A percentile compares a stretch with the other conserved stretches of the same genome.
Evolutionary conservation across 2,113 vertebrate genomes (phyloP).

Genomic region (Grus americana): DNA sequence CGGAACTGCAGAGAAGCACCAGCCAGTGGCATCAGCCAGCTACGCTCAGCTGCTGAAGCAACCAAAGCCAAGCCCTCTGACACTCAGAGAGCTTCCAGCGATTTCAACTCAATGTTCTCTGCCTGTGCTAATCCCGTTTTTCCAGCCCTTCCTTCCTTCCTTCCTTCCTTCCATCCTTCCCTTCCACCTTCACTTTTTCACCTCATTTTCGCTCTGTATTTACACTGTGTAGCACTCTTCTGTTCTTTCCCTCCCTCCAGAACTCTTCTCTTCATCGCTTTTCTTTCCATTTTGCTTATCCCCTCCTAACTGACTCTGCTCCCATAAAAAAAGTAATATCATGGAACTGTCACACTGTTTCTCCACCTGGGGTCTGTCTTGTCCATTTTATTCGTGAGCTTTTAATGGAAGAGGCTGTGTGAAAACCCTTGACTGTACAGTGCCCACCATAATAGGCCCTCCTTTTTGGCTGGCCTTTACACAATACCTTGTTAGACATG

Average conservation of each 20-base stretch:
- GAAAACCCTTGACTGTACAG: not conserved
- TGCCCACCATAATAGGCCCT: not conserved
- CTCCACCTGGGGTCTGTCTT: conserved; percentile 52
- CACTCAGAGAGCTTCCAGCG: not conserved
- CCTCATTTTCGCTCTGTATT: not conserved
- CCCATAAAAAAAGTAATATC: not conserved
- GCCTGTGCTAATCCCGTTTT: not conserved
- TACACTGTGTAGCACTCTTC: not conserved
- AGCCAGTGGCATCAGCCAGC: not conserved
- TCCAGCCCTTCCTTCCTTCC: not conserved
- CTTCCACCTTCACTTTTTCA: not conserved
- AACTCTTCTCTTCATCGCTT: not conserved
- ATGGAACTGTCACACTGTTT: conserved; percentile 7
- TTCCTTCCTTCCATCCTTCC: not conserved
- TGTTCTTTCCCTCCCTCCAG: not conserved
- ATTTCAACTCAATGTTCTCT: not conserved
- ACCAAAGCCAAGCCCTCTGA: not conserved
- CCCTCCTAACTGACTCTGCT: not conserved
- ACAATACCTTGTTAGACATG: not conserved
- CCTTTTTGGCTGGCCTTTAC: not conserved
- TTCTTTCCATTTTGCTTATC: not conserved
- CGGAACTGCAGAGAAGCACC: not conserved
- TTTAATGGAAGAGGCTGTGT: not conserved
- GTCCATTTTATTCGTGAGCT: conserved; percentile 12
- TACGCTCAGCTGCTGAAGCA: not conserved